Evolutionary conservation across 2,888 invertebrate genomes (phyloP).

Genomic region (Chloroclysta siterata): DNA sequence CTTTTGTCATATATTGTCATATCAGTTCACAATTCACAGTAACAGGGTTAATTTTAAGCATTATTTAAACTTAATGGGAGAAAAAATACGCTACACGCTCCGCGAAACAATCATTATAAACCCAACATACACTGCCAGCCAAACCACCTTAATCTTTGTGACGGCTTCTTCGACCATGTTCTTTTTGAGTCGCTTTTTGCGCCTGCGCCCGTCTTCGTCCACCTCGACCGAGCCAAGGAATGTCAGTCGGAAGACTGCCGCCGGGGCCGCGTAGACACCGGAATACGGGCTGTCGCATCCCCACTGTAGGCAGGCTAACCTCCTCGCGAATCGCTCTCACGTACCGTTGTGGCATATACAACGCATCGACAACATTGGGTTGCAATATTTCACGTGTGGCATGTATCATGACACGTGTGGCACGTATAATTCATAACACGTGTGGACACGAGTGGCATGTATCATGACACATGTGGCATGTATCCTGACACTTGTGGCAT

Average conservation of each 20-base stretch:
- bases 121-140: conserved; percentile 52
- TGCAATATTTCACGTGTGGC: not conserved
- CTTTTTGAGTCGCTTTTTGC: conserved; percentile 92
- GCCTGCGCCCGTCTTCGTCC: conserved; percentile 90
- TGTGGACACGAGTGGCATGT: not conserved
- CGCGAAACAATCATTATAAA: not conserved
- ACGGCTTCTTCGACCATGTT: conserved; percentile 95
- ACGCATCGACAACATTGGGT: not conserved
- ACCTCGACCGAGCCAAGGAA: conserved; percentile 95
- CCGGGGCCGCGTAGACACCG: conserved; percentile 85
- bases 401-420: not conserved
- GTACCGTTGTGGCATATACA: conserved; percentile 23
- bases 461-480: not conserved
- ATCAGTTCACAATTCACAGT: too few species aligned
- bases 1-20: too few species aligned
- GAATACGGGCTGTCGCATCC: conserved; percentile 79
- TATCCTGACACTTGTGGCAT: not conserved
- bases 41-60: too few species aligned
- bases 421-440: not conserved
- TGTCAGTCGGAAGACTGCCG: conserved; percentile 91
- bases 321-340: conserved; percentile 44
- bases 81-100: not conserved
- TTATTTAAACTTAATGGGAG: not conserved
- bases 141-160: conserved; percentile 92
- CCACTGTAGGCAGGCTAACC: conserved; percentile 65